Evolutionary conservation across 1,140 invertebrate species (phyloP).

Genomic region (Meloidogyne chitwoodi): DNA sequence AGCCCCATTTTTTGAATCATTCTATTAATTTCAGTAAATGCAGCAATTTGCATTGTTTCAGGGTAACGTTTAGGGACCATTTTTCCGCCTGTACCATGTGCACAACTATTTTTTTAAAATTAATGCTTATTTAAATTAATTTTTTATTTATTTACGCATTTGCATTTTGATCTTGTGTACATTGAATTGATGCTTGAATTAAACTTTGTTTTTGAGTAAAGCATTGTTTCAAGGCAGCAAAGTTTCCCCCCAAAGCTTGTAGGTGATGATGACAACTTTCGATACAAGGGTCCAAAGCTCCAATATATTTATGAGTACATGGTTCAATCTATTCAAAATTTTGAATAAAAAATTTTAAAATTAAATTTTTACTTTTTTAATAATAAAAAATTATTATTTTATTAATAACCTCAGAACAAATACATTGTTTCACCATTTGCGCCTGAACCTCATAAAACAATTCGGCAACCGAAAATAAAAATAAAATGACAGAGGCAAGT

Average conservation of each 20-base stretch:
- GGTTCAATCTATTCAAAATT: neutral
- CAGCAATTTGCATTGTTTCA: slow-evolving; percentile 44
- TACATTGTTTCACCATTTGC: slow-evolving; percentile 35
- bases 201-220: slow-evolving; percentile 18
- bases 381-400: too few species aligned
- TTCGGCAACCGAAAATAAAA: slow-evolving; percentile 5
- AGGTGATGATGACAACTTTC: slow-evolving; percentile 27
- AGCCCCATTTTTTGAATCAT: slow-evolving; percentile 25
- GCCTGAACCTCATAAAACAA: slow-evolving; percentile 8
- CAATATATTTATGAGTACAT: neutral
- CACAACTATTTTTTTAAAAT: slow-evolving; percentile 17
- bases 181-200: slow-evolving; percentile 22
- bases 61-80: slow-evolving; percentile 46
- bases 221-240: slow-evolving; percentile 22
- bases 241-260: slow-evolving; percentile 35
- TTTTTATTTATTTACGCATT: slow-evolving; percentile 30
- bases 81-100: slow-evolving; percentile 1
- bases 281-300: neutral
- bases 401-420: slow-evolving; percentile 34
- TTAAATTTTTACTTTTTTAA: too few species aligned
- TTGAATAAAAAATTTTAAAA: too few species aligned
- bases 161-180: slow-evolving; percentile 21
- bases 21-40: slow-evolving; percentile 37
- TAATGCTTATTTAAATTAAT: too few species aligned
- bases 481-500: neutral